Conservation (phyloP, 2,888 invertebrate genomes). For the Galerucella pusilla region DNA sequence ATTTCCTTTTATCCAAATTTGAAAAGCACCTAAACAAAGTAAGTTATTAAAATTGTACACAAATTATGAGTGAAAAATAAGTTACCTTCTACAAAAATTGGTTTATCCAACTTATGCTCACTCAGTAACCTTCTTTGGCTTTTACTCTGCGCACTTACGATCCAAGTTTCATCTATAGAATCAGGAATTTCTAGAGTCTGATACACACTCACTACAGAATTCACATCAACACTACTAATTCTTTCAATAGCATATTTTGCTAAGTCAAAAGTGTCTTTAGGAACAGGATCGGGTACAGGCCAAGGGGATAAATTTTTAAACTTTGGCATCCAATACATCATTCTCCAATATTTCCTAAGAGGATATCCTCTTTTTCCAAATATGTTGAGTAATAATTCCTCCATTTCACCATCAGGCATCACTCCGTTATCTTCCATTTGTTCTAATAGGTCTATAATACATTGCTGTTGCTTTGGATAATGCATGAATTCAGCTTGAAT, state of each 20-base stretch:
- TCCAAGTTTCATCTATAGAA: slow-evolving; percentile 89
- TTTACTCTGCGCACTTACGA: slow-evolving; percentile 87
- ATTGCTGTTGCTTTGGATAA: slow-evolving; percentile 96
- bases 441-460: slow-evolving; percentile 88
- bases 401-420: slow-evolving; percentile 91
- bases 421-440: slow-evolving; percentile 94
- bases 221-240: slow-evolving; percentile 83
- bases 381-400: slow-evolving; percentile 81
- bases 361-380: slow-evolving; percentile 85
- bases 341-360: slow-evolving; percentile 79
- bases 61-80: not conserved
- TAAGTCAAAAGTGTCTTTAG: slow-evolving; percentile 79
- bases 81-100: slow-evolving; percentile 80
- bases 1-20: slow-evolving; percentile 80
- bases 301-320: slow-evolving; percentile 91
- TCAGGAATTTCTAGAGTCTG: slow-evolving; percentile 76
- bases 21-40: slow-evolving; percentile 71
- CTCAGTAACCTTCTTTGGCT: slow-evolving; percentile 77
- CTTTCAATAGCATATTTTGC: slow-evolving; percentile 85
- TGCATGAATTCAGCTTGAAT: slow-evolving; percentile 93
- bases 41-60: not conserved
- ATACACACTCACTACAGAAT: slow-evolving; percentile 62
- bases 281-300: slow-evolving; percentile 81
- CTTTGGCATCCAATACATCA: slow-evolving; percentile 95
- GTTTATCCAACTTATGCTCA: slow-evolving; percentile 71